Base-by-base conservation (phyloP, 2,113 vertebrate genomes). In the Oryzias curvinotus region DNA sequence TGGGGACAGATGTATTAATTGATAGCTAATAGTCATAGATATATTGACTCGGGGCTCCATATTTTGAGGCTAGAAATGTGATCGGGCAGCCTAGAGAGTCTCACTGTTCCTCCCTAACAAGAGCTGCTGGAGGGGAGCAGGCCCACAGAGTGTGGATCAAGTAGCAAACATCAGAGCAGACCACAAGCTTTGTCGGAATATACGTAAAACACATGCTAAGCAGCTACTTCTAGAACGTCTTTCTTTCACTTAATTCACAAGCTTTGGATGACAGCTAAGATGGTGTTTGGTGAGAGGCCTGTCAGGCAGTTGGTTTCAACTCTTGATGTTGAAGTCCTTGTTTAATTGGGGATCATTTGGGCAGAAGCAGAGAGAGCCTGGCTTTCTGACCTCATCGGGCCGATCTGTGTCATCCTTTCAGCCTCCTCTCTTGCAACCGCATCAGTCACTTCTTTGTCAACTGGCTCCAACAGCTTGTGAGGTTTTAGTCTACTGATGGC, bases 1-100 rank as follows among this genome's bases (percentile, higher is more conserved):
- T 83, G 87, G 84, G 92, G 85, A 86, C 90, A 87, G 85, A 91
- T 86, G 83, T 85, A 90, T 92, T 91, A 92, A 92, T 92, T 92
- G 91, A 91, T 91, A 91, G 85, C 89, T 91, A 93, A 92, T 90
- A 89, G 88, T 87, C 73, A 69, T 74, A 85, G 85, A 89, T 88
- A 72, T 84, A 84, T 85, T 82, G 77, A 85, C 68, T 80, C 66
- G 51, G 80, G 83, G 77, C 70, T 82, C 57, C 50, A 21, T 82
- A 75, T 87, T 85, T 80, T 71, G 54, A 76, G 59, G 68, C 63
- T 50, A 71, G 81, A 87, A 86, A 91, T 71, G 45, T 70, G 82
- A 87, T 89, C 87, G 62, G 83, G 30, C 78, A 80, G 60, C 51
- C 77, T 73, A 70, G 85, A 86, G 84, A 57, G 57, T 58, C 71